These are phyloP conservation scores for Drosophila pseudoananassae DNA, from an alignment of 1,140 invertebrate genomes.

Conservation along the genomic window DNA sequence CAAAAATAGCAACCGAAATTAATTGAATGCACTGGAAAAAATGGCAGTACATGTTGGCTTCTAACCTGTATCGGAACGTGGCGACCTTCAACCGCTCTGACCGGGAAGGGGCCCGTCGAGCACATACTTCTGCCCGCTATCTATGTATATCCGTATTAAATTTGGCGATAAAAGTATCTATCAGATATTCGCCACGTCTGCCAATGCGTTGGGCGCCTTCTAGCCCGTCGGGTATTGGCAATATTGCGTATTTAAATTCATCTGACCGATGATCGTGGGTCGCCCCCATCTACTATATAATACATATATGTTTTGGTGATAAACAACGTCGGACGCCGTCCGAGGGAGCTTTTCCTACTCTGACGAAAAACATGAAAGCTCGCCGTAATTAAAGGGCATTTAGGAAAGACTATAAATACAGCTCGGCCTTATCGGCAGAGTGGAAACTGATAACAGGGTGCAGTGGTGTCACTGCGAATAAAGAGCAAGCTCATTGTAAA, in stretches of 20 bases:
- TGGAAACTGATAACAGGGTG: constrained; percentile 16
- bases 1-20: constrained; percentile 17
- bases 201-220: constrained; percentile 54
- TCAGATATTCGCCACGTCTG: constrained; percentile 50
- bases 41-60: background rate
- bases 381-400: constrained; percentile 24
- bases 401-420: background rate
- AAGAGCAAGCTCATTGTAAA: background rate
- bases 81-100: constrained; percentile 44
- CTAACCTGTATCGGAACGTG: background rate
- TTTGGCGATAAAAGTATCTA: constrained; percentile 50
- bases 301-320: constrained; percentile 45
- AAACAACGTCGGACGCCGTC: constrained; percentile 53
- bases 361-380: constrained; percentile 39
- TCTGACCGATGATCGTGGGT: constrained; percentile 30
- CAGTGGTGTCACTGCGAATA: constrained; percentile 12
- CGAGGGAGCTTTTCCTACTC: constrained; percentile 44
- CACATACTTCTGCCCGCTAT: constrained; percentile 6
- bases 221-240: constrained; percentile 49
- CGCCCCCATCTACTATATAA: constrained; percentile 17
- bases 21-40: constrained; percentile 30
- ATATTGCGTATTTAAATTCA: constrained; percentile 77
- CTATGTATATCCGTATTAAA: constrained; percentile 4
- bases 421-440: background rate
- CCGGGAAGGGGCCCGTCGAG: constrained; percentile 22